Conservation (phyloP, 2,888 invertebrate species). For the Ferrisia virgata region DNA sequence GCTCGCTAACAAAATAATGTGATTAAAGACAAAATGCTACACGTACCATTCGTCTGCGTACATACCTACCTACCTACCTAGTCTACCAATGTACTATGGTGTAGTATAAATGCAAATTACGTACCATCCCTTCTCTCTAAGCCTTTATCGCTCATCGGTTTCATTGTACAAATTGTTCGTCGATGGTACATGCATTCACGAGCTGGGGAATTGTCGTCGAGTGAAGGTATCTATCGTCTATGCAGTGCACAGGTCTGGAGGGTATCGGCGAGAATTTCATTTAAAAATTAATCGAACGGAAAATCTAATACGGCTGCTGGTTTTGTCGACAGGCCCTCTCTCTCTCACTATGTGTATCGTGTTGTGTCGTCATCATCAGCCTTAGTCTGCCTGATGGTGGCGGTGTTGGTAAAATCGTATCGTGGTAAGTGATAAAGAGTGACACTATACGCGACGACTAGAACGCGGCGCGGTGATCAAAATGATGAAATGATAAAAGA, state of each 20-base stretch:
- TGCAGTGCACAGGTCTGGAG: no score
- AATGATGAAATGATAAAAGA: conserved; percentile 30
- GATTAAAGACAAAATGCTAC: conserved; percentile 9
- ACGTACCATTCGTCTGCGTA: no score
- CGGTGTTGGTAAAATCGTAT: not conserved
- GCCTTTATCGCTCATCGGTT: no score
- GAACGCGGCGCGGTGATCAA: not conserved
- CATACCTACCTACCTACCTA: no score
- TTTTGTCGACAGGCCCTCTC: not conserved
- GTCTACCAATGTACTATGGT: no score
- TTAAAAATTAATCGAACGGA: conserved; percentile 28
- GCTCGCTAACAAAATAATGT: not conserved
- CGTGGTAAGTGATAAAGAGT: not conserved
- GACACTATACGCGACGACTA: not conserved
- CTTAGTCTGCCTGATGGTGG: no score
- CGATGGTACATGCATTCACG: no score
- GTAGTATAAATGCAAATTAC: conserved; percentile 9
- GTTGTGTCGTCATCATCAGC: not conserved
- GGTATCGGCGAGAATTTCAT: not conserved
- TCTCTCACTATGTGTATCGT: not conserved
- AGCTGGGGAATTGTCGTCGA: not conserved
- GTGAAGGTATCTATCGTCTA: not conserved
- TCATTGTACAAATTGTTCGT: no score
- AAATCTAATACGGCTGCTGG: not conserved
- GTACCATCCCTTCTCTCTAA: not conserved